Evolutionary conservation across 1,140 invertebrate species (phyloP).

Genomic region (Euura saliciscinereae): DNA sequence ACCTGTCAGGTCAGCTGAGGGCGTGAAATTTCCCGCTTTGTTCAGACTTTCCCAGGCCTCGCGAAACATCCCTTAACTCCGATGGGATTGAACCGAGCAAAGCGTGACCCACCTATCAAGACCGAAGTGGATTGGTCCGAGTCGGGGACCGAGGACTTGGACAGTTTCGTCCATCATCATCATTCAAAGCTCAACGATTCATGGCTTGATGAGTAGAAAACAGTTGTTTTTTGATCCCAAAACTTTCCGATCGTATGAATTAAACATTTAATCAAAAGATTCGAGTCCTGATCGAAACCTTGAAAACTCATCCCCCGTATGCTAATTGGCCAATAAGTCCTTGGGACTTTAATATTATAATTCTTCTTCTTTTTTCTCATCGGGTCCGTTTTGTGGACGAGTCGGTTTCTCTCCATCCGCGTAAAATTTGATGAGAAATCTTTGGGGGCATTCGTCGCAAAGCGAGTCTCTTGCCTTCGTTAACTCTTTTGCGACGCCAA

Average conservation of each 20-base stretch:
- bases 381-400: too few relatives aligned
- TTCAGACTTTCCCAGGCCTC: slow-evolving; percentile 7
- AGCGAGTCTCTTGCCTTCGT: background rate
- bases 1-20: background rate
- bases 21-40: slow-evolving; percentile 6
- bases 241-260: background rate
- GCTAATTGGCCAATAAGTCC: slow-evolving; percentile 12
- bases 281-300: background rate
- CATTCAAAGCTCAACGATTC: background rate
- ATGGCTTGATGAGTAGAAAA: background rate
- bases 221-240: background rate
- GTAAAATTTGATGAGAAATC: too few relatives aligned
- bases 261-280: slow-evolving; percentile 12
- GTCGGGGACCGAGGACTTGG: background rate
- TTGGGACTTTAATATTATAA: background rate
- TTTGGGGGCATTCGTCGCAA: too few relatives aligned
- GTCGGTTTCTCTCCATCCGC: too few relatives aligned
- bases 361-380: background rate
- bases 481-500: background rate
- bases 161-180: background rate
- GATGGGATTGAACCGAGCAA: background rate
- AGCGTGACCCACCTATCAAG: slow-evolving; percentile 23
- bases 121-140: background rate
- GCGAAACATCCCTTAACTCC: background rate
- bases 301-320: slow-evolving; percentile 13